Evolutionary conservation across 1,140 invertebrate species (phyloP).

Genomic region (Danaus plexippus): DNA sequence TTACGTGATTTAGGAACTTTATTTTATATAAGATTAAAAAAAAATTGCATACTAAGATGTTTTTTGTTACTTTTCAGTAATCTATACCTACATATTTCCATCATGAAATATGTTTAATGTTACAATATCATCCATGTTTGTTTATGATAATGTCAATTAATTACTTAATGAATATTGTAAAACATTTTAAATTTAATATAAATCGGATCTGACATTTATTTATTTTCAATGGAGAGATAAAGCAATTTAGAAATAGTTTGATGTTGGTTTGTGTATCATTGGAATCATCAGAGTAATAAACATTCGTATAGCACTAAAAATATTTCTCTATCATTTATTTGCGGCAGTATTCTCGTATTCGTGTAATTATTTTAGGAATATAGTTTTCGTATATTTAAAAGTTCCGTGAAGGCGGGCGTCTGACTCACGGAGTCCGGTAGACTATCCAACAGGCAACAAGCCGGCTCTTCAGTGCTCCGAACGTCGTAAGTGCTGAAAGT

Average conservation of each 20-base stretch:
- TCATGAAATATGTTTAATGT: too few relatives aligned
- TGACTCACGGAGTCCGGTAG: slow-evolving; percentile 55
- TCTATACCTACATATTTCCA: too few relatives aligned
- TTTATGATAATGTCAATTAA: too few relatives aligned
- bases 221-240: slow-evolving; percentile 11
- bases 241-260: slow-evolving; percentile 13
- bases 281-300: slow-evolving; percentile 23
- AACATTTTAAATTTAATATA: too few relatives aligned
- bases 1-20: too few relatives aligned
- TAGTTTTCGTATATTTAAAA: slow-evolving; percentile 44
- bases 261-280: slow-evolving; percentile 15
- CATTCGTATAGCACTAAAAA: slow-evolving; percentile 23
- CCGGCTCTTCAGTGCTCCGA: slow-evolving; percentile 60
- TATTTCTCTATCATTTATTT: slow-evolving; percentile 40
- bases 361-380: slow-evolving; percentile 48
- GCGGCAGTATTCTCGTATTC: slow-evolving; percentile 27
- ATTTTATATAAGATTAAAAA: too few relatives aligned
- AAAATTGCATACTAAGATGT: too few relatives aligned
- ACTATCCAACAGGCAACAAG: slow-evolving; percentile 47
- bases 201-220: neutral
- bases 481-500: slow-evolving; percentile 68
- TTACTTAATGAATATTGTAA: too few relatives aligned
- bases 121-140: too few relatives aligned
- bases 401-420: slow-evolving; percentile 29
- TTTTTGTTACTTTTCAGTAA: too few relatives aligned